A percentile compares a stretch with the other conserved stretches of the same genome.
Evolutionary conservation across 2,113 vertebrate species (phyloP).

Genomic region (Euleptes europaea): DNA sequence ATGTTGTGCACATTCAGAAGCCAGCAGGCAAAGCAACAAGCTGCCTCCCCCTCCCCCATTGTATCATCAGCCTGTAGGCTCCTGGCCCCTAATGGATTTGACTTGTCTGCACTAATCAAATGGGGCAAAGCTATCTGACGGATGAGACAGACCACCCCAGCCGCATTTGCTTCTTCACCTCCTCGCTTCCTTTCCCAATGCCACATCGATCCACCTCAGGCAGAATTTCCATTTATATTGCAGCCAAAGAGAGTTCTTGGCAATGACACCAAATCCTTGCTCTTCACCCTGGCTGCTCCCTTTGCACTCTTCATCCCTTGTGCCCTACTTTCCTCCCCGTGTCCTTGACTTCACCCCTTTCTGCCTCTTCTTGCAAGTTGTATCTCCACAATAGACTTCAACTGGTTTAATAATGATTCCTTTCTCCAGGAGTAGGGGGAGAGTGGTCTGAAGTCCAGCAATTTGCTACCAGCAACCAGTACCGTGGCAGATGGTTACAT

Average conservation of each 20-base stretch:
- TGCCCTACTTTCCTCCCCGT: not conserved
- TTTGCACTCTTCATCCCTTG: slow-evolving; percentile 33
- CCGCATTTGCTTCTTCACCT: slow-evolving; percentile 2
- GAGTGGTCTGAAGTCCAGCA: no score
- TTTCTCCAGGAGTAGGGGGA: not conserved
- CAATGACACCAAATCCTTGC: slow-evolving; percentile 19
- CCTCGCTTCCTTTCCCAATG: slow-evolving; percentile 8
- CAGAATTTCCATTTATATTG: slow-evolving; percentile 64
- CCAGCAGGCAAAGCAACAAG: not conserved
- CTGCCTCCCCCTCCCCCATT: not conserved
- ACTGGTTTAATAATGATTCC: not conserved
- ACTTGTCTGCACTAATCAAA: not conserved
- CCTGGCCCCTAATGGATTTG: not conserved
- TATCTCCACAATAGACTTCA: no score
- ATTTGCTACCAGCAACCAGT: no score
- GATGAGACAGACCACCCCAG: slow-evolving; percentile 8
- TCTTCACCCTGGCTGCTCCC: not conserved
- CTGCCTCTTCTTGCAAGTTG: not conserved
- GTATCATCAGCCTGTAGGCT: not conserved
- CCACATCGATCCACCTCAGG: slow-evolving; percentile 34
- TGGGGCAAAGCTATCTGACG: not conserved
- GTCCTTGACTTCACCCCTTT: not conserved
- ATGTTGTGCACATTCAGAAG: not conserved
- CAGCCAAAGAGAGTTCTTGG: slow-evolving; percentile 29
- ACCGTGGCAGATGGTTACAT: no score